Evolutionary conservation across 2,113 vertebrate species (phyloP).

Genomic region (Eudyptes chrysolophus): DNA sequence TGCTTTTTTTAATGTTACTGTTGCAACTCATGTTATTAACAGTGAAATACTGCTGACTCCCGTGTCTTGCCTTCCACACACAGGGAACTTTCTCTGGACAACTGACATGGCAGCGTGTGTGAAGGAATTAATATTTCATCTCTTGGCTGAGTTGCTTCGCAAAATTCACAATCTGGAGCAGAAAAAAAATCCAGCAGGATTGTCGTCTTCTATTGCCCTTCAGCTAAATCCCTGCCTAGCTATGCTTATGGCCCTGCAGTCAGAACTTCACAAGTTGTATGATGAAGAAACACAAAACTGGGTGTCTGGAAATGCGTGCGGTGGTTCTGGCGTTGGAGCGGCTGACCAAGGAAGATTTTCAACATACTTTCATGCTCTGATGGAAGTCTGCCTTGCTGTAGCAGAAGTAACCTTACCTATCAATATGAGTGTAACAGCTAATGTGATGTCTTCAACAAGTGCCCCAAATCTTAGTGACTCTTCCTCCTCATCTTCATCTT

Average conservation of each 20-base stretch:
- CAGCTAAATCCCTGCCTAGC: constrained; percentile 95
- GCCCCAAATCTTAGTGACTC: constrained; percentile 94
- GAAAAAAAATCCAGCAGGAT: constrained; percentile 82
- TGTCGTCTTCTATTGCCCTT: constrained; percentile 92
- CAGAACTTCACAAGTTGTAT: constrained; percentile 92
- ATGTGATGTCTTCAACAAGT: constrained; percentile 83
- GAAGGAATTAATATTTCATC: constrained; percentile 93
- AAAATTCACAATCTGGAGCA: constrained; percentile 91
- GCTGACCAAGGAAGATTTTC: constrained; percentile 93
- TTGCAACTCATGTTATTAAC: neutral
- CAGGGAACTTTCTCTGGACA: constrained; percentile 95
- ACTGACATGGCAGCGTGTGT: constrained; percentile 91
- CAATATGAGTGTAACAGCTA: constrained; percentile 85
- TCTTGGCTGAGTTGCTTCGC: constrained; percentile 91
- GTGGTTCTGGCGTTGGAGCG: constrained; percentile 74
- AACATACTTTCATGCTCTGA: constrained; percentile 94
- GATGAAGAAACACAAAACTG: constrained; percentile 94
- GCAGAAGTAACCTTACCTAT: constrained; percentile 94
- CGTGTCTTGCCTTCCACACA: neutral
- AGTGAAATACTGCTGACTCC: neutral
- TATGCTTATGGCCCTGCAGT: constrained; percentile 95
- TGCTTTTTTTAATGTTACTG: neutral
- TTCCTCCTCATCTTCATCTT: constrained; percentile 92
- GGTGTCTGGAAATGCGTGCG: constrained; percentile 74
- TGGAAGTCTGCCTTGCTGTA: constrained; percentile 94